Evolutionary conservation across 2,888 invertebrate genomes (phyloP).

Genomic region (Pollenia angustigena): DNA sequence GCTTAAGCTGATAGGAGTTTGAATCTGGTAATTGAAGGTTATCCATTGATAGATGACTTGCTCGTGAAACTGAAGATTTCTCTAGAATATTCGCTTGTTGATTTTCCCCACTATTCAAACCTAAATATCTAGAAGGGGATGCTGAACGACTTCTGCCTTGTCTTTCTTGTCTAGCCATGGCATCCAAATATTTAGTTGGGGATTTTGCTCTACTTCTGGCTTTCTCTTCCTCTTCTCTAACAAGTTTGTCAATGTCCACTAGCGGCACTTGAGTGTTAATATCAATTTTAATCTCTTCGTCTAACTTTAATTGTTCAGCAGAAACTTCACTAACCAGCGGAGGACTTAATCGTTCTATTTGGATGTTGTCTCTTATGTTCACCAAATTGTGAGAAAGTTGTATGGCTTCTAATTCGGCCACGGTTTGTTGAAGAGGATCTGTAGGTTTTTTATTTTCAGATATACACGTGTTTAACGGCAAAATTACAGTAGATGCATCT

Average conservation of each 20-base stretch:
- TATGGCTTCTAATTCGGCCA: conserved; percentile 78
- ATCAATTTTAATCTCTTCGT: conserved; percentile 79
- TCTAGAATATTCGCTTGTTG: background rate
- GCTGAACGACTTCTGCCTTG: conserved; percentile 36
- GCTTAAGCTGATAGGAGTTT: conserved; percentile 76
- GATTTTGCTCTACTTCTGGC: conserved; percentile 66
- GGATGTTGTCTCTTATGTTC: conserved; percentile 80
- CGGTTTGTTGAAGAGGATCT: conserved; percentile 77
- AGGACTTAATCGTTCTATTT: conserved; percentile 79
- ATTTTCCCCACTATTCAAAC: background rate
- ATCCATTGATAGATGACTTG: conserved; percentile 74
- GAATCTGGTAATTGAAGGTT: conserved; percentile 74
- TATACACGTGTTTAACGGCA: conserved; percentile 34
- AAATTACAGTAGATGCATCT: conserved; percentile 38
- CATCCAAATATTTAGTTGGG: conserved; percentile 32
- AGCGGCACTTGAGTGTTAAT: conserved; percentile 77
- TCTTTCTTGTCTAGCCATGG: conserved; percentile 6
- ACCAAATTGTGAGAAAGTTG: conserved; percentile 79
- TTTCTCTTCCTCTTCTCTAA: conserved; percentile 77
- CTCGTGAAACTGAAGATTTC: conserved; percentile 47
- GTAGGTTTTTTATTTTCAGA: conserved; percentile 2
- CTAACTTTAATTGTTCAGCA: conserved; percentile 76
- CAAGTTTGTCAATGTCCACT: conserved; percentile 78
- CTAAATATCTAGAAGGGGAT: conserved; percentile 58
- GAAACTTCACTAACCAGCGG: conserved; percentile 78